Percentiles rank a stretch among this genome's conserved stretches.
These are phyloP conservation scores for Microtus ochrogaster DNA, from an alignment of 2,113 vertebrate species.

Conservation along the genomic window DNA sequence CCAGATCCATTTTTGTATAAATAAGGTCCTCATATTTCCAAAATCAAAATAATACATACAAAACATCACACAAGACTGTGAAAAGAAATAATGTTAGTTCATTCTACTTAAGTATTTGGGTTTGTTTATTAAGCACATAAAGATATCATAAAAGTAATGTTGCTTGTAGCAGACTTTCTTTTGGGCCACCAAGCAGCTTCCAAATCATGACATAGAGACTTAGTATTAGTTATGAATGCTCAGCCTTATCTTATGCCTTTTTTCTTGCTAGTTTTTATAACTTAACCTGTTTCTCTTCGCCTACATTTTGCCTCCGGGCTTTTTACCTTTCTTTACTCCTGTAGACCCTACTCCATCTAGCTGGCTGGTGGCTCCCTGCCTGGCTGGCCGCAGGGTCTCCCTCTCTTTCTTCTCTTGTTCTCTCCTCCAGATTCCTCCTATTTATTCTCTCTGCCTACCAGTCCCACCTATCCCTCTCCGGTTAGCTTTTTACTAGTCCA, in stretches of 20 bases:
- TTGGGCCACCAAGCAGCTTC: neutral
- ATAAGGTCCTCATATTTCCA: neutral
- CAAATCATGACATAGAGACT: neutral
- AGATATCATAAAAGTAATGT: neutral
- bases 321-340: neutral
- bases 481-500: neutral
- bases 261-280: neutral
- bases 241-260: neutral
- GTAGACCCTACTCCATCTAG: neutral
- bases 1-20: neutral
- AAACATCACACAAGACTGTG: neutral
- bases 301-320: neutral
- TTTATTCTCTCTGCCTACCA: neutral
- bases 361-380: neutral
- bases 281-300: neutral
- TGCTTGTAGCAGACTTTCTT: neutral
- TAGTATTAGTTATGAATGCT: neutral
- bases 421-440: neutral
- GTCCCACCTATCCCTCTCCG: neutral
- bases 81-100: neutral
- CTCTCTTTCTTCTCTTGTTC: neutral
- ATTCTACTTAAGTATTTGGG: neutral
- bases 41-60: neutral
- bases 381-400: neutral
- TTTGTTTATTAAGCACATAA: neutral